phyloP scores from a whole-genome alignment of 2,888 invertebrate genomes.

The Rhyacophila evoluta region DNA sequence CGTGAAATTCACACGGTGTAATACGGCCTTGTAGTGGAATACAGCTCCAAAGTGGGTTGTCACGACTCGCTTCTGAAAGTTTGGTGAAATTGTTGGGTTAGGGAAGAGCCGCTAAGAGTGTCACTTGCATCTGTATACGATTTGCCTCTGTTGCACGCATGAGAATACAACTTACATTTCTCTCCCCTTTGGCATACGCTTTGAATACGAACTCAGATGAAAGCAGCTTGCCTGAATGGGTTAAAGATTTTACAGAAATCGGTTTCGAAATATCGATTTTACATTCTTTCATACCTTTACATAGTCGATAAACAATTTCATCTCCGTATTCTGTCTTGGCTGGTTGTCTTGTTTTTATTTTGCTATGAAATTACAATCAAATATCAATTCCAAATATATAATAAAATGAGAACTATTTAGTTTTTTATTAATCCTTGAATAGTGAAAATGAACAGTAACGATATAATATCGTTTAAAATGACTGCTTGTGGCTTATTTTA shows the following conservation, averaged over 20 bases:
- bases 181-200: not conserved
- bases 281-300: not conserved
- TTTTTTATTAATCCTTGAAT: no score
- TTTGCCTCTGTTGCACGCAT: constrained; percentile 12
- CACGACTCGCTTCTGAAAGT: not conserved
- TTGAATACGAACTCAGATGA: not conserved
- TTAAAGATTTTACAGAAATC: not conserved
- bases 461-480: no score
- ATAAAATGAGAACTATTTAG: no score
- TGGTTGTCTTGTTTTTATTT: no score
- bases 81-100: not conserved
- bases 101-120: not conserved
- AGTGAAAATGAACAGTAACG: no score
- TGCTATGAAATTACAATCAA: no score
- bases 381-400: no score
- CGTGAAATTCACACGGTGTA: no score
- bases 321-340: no score
- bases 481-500: no score
- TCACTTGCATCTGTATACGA: not conserved
- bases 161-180: not conserved
- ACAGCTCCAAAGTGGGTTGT: not conserved
- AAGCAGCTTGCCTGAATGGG: not conserved
- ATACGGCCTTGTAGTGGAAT: not conserved
- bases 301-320: no score
- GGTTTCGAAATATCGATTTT: not conserved